A percentile compares a stretch with the other conserved stretches of the same genome.
Conservation (phyloP, 2,888 invertebrate species). For the Apocheima hispidaria region DNA sequence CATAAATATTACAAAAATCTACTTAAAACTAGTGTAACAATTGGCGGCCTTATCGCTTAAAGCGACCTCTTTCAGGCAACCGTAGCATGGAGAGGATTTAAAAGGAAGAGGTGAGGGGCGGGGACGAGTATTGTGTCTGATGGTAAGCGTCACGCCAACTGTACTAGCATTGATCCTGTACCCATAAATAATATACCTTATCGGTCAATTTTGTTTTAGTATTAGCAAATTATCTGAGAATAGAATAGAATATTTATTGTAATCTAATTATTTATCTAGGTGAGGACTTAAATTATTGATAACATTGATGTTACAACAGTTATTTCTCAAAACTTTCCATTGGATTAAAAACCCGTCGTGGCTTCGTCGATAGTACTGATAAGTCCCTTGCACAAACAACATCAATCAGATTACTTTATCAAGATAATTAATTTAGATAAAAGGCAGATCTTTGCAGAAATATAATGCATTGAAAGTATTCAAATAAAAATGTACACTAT, state of each 20-base stretch:
- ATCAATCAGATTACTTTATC: conserved; percentile 32
- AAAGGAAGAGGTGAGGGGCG: too few relatives aligned
- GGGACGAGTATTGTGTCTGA: neutral
- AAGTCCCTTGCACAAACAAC: conserved; percentile 26
- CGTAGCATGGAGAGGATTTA: too few relatives aligned
- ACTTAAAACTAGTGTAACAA: too few relatives aligned
- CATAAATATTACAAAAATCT: too few relatives aligned
- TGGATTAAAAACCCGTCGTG: conserved; percentile 38
- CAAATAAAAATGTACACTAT: too few relatives aligned
- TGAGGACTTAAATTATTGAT: neutral
- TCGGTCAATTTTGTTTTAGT: too few relatives aligned
- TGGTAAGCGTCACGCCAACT: neutral
- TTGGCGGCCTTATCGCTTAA: too few relatives aligned
- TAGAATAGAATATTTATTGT: neutral
- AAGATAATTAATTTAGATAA: conserved; percentile 25
- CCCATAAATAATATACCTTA: too few relatives aligned
- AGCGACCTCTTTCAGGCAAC: too few relatives aligned
- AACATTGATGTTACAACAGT: conserved; percentile 25
- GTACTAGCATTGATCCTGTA: neutral
- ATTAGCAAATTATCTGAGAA: neutral
- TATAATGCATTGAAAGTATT: too few relatives aligned
- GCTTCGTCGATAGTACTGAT: conserved; percentile 59
- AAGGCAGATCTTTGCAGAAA: neutral
- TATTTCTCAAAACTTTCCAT: conserved; percentile 25
- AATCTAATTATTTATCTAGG: neutral